Base-by-base conservation (phyloP, 2,888 invertebrate genomes). In the Conops quadrifasciatus region DNA sequence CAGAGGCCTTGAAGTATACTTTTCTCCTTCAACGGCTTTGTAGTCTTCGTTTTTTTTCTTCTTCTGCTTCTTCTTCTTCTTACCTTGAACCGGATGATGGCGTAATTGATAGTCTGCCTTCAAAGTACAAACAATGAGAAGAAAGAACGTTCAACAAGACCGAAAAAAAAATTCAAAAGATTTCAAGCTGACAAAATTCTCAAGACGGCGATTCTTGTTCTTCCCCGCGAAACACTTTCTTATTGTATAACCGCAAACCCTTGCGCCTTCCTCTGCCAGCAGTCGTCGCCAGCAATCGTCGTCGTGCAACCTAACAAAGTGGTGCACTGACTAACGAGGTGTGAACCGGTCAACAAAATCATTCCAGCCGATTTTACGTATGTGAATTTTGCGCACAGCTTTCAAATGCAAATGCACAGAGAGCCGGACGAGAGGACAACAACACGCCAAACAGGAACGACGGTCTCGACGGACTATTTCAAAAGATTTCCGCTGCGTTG, bases 261-360 rank as follows among this genome's bases (percentile, higher is more conserved):
- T 49, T 24, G 21, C 53, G 53, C 28, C 15, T 13, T 28, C 15
- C 16, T 9, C 9, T 26, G 4, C 15, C 58, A 28, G 24, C 26
- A n/a, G n/a, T n/a, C 49, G 49, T n/a, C 26, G 2, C 24, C 28
- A 15, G 2, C 9, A 24, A 15, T 28, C 58, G 15, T 15, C 26
- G 11, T 1, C 4, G 24, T 11, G 24, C 24, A 9, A 24, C 36
- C 45, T 21, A 66, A 66, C 66, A 66, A 66, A 66, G 28, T 45
- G 24, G 45, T 30, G 58, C 58, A 59, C 47, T 43, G 67, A 45
- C 59, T 26, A 67, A 45, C 58, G 56, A 67, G 59, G 67, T 67
- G 67, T 67, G 67, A 67, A 67, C 26, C 67, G 67, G 58, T 58
- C 67, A 67, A 67, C 67, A 21, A 59, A 45, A 49, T 65, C n/a